A percentile compares a stretch with the other conserved stretches of the same genome.
These are phyloP conservation scores for Smithornis capensis DNA, from an alignment of 2,113 vertebrate species.

Conservation along the genomic window DNA sequence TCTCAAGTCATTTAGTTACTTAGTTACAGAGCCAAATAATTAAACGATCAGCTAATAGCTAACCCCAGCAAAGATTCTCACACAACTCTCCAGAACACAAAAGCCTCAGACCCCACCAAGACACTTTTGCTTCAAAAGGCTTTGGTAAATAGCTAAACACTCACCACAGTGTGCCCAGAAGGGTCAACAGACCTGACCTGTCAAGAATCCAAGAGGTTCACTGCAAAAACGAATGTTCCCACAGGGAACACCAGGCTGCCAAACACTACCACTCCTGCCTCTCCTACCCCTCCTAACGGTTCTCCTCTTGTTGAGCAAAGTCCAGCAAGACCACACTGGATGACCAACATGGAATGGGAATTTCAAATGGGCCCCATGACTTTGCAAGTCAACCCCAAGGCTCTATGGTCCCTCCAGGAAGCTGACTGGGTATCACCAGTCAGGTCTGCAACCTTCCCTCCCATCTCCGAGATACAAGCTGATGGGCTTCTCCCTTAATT, in stretches of 20 bases:
- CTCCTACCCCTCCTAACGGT: neutral
- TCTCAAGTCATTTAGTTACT: slow-evolving; percentile 58
- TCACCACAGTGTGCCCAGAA: slow-evolving; percentile 25
- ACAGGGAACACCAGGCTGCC: neutral
- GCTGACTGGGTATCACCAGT: neutral
- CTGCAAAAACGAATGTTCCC: neutral
- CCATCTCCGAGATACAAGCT: neutral
- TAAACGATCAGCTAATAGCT: slow-evolving; percentile 51
- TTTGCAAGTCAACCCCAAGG: neutral
- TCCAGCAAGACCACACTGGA: neutral
- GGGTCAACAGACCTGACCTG: slow-evolving; percentile 39
- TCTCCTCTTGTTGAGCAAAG: neutral
- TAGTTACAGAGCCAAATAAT: slow-evolving; percentile 65
- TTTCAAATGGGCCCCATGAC: rapidly evolving
- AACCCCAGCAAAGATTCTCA: slow-evolving; percentile 62
- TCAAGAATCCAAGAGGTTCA: slow-evolving; percentile 26
- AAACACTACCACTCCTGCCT: neutral
- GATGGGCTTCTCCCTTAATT: neutral
- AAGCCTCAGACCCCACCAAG: slow-evolving; percentile 44
- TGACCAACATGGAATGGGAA: neutral
- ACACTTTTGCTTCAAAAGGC: slow-evolving; percentile 58
- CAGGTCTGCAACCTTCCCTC: neutral
- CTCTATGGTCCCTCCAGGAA: neutral
- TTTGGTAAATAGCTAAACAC: slow-evolving; percentile 62
- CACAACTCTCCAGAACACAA: slow-evolving; percentile 17